Conservation (phyloP, 23 tunicate genomes). For the Phallusia fumigata region DNA sequence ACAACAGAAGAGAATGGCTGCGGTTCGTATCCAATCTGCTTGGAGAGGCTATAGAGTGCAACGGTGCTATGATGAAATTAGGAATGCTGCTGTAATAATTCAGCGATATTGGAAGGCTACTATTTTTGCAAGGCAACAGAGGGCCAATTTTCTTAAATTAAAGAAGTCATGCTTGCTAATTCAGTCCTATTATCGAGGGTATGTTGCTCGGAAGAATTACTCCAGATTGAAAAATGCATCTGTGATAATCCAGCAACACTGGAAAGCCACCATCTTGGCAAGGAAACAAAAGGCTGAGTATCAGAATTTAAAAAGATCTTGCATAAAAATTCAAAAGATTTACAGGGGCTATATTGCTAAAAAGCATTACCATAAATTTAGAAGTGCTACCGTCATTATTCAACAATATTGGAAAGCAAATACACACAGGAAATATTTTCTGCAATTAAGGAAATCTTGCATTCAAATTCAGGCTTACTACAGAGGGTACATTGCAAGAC, state of each 20-base stretch:
- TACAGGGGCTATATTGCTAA: neutral
- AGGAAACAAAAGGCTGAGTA: neutral
- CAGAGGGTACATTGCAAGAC: neutral
- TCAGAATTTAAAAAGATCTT: neutral
- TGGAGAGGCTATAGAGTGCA: slow-evolving; percentile 16
- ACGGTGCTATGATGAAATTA: neutral
- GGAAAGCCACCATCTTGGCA: slow-evolving; percentile 1
- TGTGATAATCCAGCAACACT: neutral
- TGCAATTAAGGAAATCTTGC: neutral
- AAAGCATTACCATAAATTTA: neutral
- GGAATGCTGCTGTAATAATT: neutral
- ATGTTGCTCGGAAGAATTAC: neutral
- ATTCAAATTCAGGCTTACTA: neutral
- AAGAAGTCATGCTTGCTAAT: neutral
- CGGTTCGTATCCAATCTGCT: slow-evolving; percentile 8
- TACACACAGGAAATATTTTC: neutral
- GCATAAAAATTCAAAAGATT: slow-evolving; percentile 14
- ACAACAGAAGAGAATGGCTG: neutral
- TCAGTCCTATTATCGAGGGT: neutral
- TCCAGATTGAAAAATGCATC: neutral
- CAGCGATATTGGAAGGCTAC: neutral
- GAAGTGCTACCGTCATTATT: slow-evolving; percentile 8
- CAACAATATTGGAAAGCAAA: slow-evolving; percentile 27
- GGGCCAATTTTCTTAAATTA: neutral
- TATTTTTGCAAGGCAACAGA: neutral